These are phyloP conservation scores for Thelaira solivaga DNA, from an alignment of 2,888 invertebrate genomes.

Conservation along the genomic window DNA sequence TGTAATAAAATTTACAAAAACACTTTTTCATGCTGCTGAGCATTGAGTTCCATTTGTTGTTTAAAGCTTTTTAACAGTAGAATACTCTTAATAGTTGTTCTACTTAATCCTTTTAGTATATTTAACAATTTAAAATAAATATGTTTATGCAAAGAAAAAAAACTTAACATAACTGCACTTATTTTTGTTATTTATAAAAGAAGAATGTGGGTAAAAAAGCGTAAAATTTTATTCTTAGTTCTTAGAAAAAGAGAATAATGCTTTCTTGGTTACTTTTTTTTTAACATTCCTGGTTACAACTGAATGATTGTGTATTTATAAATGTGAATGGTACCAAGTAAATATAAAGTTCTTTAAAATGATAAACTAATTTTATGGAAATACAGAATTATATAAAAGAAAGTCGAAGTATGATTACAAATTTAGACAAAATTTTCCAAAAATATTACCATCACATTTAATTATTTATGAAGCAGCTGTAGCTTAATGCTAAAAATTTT, in stretches of 20 bases:
- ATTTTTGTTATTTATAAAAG: slow-evolving; percentile 1
- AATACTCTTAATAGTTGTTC: background rate
- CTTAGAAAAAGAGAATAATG: background rate
- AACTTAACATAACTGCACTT: slow-evolving; percentile 8
- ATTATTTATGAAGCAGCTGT: too few relatives aligned
- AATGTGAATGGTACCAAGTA: background rate
- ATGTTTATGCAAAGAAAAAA: background rate
- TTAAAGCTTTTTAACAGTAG: background rate
- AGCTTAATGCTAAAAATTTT: too few relatives aligned
- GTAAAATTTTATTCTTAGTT: slow-evolving; percentile 6
- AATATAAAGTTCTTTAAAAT: too few relatives aligned
- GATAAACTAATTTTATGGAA: too few relatives aligned
- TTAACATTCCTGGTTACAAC: slow-evolving; percentile 20
- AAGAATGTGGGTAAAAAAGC: slow-evolving; percentile 34
- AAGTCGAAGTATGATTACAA: too few relatives aligned
- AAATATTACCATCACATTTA: too few relatives aligned
- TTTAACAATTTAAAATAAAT: slow-evolving; percentile 26
- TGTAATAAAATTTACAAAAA: background rate
- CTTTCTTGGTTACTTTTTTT: background rate
- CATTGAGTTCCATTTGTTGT: too few relatives aligned
- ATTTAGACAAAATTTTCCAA: too few relatives aligned
- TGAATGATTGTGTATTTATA: slow-evolving; percentile 18
- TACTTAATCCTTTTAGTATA: slow-evolving; percentile 8
- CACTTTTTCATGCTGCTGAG: background rate
- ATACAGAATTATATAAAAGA: too few relatives aligned